These are phyloP conservation scores for Lathronympha strigana DNA, from an alignment of 2,888 invertebrate genomes.

Conservation along the genomic window DNA sequence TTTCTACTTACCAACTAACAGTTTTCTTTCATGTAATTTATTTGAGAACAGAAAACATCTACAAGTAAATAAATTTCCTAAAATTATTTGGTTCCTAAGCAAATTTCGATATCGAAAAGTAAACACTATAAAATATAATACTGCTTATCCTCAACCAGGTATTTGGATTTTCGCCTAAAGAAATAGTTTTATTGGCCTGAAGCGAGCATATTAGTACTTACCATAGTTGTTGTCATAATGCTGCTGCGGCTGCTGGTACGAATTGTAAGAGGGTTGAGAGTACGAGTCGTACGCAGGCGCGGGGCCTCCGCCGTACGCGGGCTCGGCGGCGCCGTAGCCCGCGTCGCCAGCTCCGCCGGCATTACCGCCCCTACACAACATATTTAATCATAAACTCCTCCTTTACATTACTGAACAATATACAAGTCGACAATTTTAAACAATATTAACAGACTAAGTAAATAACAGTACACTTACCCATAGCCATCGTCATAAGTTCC, in stretches of 20 bases:
- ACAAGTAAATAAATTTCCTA: background rate
- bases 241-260: conserved; percentile 70
- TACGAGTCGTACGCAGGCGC: conserved; percentile 71
- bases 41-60: conserved; percentile 2
- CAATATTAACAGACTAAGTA: no score
- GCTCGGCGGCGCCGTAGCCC: conserved; percentile 71
- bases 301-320: conserved; percentile 64
- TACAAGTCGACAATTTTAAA: no score
- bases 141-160: conserved; percentile 18
- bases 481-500: conserved; percentile 72
- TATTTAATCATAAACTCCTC: background rate
- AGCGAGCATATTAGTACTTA: conserved; percentile 56
- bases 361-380: conserved; percentile 48
- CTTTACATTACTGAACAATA: no score
- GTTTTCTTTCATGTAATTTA: background rate
- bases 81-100: conserved; percentile 1
- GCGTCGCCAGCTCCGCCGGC: conserved; percentile 73
- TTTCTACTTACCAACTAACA: conserved; percentile 9
- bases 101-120: background rate
- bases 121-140: conserved; percentile 11
- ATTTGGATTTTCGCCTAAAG: background rate
- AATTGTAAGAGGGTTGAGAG: conserved; percentile 69
- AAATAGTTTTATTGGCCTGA: background rate
- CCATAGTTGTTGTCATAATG: conserved; percentile 75
- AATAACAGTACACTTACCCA: conserved; percentile 57